These are phyloP conservation scores for Geopemphigus sp. DNA, from an alignment of 1,140 invertebrate genomes.

Conservation along the genomic window DNA sequence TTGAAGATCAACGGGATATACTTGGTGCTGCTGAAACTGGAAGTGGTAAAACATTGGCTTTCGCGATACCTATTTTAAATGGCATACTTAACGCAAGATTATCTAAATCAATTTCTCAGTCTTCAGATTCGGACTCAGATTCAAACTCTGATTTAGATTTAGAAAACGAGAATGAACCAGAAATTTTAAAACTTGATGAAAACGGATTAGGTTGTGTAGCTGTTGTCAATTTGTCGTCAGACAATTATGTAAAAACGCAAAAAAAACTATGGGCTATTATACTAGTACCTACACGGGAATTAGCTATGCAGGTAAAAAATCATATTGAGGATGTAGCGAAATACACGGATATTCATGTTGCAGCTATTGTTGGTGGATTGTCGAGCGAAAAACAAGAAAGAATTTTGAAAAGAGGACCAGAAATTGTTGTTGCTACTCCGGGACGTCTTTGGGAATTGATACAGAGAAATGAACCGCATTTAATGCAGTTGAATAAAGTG, in stretches of 20 bases:
- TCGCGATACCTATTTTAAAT: slow-evolving; percentile 87
- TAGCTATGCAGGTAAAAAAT: slow-evolving; percentile 89
- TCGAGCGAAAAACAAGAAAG: slow-evolving; percentile 87
- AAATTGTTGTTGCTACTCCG: slow-evolving; percentile 94
- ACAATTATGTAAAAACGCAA: slow-evolving; percentile 44
- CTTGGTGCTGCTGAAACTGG: slow-evolving; percentile 96
- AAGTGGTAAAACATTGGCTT: slow-evolving; percentile 96
- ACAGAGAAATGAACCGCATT: slow-evolving; percentile 71
- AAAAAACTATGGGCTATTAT: slow-evolving; percentile 72
- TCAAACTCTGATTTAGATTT: slow-evolving; percentile 51
- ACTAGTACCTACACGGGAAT: slow-evolving; percentile 90
- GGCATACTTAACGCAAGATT: slow-evolving; percentile 70
- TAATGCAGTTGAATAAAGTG: slow-evolving; percentile 68
- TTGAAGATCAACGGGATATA: slow-evolving; percentile 82
- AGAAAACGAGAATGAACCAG: slow-evolving; percentile 55
- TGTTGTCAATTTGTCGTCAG: slow-evolving; percentile 52
- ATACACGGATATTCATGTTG: slow-evolving; percentile 73
- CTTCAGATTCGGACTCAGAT: slow-evolving; percentile 9
- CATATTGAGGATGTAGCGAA: slow-evolving; percentile 79
- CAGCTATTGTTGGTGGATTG: slow-evolving; percentile 85
- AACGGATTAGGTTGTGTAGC: slow-evolving; percentile 53
- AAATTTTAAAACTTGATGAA: slow-evolving; percentile 54
- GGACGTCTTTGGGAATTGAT: slow-evolving; percentile 93
- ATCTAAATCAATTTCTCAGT: not conserved
- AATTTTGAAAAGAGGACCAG: slow-evolving; percentile 75